A percentile compares a stretch with the other conserved stretches of the same genome.
Conservation (phyloP, 2,888 invertebrate genomes). For the Phaonia tiefii region DNA sequence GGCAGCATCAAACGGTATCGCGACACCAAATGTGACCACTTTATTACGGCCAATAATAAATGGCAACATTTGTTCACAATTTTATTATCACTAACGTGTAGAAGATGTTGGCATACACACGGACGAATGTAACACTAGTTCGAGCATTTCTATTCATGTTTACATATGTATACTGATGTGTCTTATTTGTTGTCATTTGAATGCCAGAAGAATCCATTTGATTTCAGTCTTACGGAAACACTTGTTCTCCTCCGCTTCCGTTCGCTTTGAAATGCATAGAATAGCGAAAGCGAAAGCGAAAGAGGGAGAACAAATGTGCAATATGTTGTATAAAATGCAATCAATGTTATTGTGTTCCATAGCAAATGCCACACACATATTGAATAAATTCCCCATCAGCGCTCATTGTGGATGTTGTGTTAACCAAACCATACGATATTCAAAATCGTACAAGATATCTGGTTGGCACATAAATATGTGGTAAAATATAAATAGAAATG, state of each 20-base stretch:
- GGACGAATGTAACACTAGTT: too few species aligned
- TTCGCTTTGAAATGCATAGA: conserved; percentile 20
- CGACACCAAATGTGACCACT: conserved; percentile 58
- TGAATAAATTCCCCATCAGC: conserved; percentile 22
- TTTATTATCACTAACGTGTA: conserved; percentile 17
- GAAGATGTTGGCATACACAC: neutral
- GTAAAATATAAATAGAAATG: too few species aligned
- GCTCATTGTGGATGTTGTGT: too few species aligned
- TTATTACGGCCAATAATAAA: conserved; percentile 59
- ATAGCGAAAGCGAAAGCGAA: neutral
- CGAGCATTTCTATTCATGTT: too few species aligned
- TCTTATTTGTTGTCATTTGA: conserved; percentile 1
- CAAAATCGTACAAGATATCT: too few species aligned
- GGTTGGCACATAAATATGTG: too few species aligned
- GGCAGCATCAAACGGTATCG: conserved; percentile 15
- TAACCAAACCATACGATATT: too few species aligned
- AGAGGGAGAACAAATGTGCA: too few species aligned
- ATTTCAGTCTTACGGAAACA: conserved; percentile 5
- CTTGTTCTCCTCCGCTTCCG: neutral
- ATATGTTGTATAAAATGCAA: conserved; percentile 24
- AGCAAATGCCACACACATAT: conserved; percentile 11
- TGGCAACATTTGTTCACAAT: conserved; percentile 47
- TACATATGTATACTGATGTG: neutral
- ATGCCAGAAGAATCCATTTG: conserved; percentile 20
- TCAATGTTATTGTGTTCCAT: conserved; percentile 24